Base-by-base conservation (phyloP, 2,888 invertebrate genomes). In the Lithodes maja region DNA sequence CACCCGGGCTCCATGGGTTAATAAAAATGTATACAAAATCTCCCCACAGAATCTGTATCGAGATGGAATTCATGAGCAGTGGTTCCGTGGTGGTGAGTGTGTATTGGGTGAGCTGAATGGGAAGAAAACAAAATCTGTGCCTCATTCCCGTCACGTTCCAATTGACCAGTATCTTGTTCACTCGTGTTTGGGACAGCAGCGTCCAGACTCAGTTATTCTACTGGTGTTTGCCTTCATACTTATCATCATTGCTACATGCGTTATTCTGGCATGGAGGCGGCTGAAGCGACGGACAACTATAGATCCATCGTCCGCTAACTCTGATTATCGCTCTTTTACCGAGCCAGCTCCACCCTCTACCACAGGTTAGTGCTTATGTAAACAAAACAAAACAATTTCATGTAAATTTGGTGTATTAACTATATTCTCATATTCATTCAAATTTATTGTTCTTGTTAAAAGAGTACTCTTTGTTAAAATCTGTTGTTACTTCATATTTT, bases 201-300 rank as follows among this genome's bases (percentile, higher is more conserved):
- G 53, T 50, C 9, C 82, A 50, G 75, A 69, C 3, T 77, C 50
- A 71, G 82, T 96, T 96, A 93, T 94, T 95, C 69, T 96, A 96
- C 93, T 90, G 1, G 81, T 77, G 2, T 79, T 90, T 49, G 90
- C 86, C 15, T n/a, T 84, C 12, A 71, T 91, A 12, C 54, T 92
- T 52, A 84, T 90, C n/a, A 74, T 84, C 2, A 61, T 91, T 17
- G 82, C 90, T 3, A 81, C 87, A 33, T 80, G 84, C 68, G 87
- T 87, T 9, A 77, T 92, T 68, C 33, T 90, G 9, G 88, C 78
- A 9, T 90, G 90, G 90, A 80, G 90, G 55, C 83, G 82, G 33
- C 82, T 91, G 69, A 89, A 74, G 85, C 75, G 75, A 3, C 83
- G 7, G 69, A 86, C 52, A 33, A 85, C 68, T 61, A 75, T 12